phyloP scores from a whole-genome alignment of 1,140 invertebrate species.

The Panonychus citri region DNA sequence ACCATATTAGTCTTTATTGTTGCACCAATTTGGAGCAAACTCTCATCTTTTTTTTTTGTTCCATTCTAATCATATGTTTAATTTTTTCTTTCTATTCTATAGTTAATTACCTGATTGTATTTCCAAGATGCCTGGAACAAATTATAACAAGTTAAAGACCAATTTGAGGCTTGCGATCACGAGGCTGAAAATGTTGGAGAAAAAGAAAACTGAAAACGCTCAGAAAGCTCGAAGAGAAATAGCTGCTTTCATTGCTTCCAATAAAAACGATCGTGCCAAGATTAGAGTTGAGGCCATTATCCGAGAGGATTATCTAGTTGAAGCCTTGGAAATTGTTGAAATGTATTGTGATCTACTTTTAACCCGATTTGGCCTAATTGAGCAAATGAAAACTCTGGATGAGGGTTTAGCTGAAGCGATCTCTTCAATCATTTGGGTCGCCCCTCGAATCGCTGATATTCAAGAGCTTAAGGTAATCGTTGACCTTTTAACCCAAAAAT shows the following conservation, averaged over 20 bases:
- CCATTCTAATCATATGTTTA: too few relatives aligned
- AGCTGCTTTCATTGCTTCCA: conserved; percentile 65
- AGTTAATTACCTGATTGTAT: too few relatives aligned
- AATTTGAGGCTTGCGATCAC: conserved; percentile 75
- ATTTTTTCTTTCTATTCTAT: too few relatives aligned
- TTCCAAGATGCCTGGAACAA: conserved; percentile 19
- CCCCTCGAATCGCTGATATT: conserved; percentile 38
- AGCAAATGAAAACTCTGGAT: conserved; percentile 92
- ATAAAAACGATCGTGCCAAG: conserved; percentile 70
- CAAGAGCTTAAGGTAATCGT: conserved; percentile 63
- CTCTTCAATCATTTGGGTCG: conserved; percentile 86
- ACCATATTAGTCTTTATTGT: too few relatives aligned
- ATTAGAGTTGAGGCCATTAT: conserved; percentile 97
- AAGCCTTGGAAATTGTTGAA: conserved; percentile 91
- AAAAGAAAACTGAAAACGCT: conserved; percentile 91
- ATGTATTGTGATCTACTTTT: conserved; percentile 96
- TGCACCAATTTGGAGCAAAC: too few relatives aligned
- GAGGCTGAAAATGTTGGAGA: conserved; percentile 79
- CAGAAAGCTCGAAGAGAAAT: conserved; percentile 92
- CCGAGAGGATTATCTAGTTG: conserved; percentile 92
- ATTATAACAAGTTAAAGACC: conserved; percentile 88
- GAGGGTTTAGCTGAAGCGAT: conserved; percentile 86
- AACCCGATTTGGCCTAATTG: conserved; percentile 83
- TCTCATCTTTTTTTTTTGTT: too few relatives aligned
- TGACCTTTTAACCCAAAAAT: conserved; percentile 71